phyloP scores from a whole-genome alignment of 2,888 invertebrate genomes.

The Pharmacophagus antenor region DNA sequence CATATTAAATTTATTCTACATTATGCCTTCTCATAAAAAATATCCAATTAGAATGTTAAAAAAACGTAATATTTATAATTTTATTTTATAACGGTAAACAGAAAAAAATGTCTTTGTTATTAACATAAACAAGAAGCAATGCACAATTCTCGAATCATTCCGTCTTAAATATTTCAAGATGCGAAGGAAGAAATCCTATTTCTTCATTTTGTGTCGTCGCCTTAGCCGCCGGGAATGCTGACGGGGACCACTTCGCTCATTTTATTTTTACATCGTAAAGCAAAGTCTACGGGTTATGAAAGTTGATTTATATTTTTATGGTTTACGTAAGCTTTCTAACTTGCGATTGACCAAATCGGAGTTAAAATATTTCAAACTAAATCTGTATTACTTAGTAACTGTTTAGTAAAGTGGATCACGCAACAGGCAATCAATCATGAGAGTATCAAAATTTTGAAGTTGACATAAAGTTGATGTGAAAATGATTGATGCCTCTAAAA shows the following conservation, averaged over 20 bases:
- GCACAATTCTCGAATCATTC: conserved; percentile 59
- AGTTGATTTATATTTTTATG: conserved; percentile 61
- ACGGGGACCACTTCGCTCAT: conserved; percentile 49
- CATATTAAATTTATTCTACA: no score
- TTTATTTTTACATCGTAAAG: conserved; percentile 62
- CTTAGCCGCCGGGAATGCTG: conserved; percentile 56
- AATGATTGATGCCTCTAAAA: conserved; percentile 70
- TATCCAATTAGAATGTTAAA: neutral
- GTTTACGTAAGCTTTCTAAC: conserved; percentile 30
- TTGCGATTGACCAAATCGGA: conserved; percentile 13
- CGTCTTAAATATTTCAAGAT: conserved; percentile 59
- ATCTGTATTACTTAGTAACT: conserved; percentile 1
- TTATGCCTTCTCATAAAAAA: neutral
- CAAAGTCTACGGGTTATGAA: conserved; percentile 57
- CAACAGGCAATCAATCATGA: conserved; percentile 67
- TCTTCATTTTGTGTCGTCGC: conserved; percentile 67
- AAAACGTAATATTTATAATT: neutral
- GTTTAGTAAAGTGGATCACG: conserved; percentile 27
- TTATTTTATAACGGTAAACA: neutral
- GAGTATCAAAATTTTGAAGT: conserved; percentile 74
- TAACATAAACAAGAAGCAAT: conserved; percentile 55
- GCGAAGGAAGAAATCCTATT: conserved; percentile 57
- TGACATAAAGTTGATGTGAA: conserved; percentile 77
- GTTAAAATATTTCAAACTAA: conserved; percentile 11
- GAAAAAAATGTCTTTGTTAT: conserved; percentile 35